These are phyloP conservation scores for Hycleus phaleratus DNA, from an alignment of 1,140 invertebrate genomes.

Conservation along the genomic window DNA sequence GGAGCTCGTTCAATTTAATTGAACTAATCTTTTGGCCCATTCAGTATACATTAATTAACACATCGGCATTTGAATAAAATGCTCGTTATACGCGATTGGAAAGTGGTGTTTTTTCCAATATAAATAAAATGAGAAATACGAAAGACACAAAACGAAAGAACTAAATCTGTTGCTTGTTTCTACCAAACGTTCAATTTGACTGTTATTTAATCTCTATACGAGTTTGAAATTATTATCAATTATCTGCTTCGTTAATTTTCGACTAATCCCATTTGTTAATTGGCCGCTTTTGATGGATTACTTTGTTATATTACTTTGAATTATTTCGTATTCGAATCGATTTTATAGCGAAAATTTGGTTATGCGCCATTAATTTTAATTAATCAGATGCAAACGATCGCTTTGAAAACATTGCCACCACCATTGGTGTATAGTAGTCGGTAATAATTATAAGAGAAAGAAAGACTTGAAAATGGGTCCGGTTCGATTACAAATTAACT, in stretches of 20 bases:
- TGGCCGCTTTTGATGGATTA: slow-evolving; percentile 15
- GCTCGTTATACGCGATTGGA: slow-evolving; percentile 32
- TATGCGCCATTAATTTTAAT: slow-evolving; percentile 3
- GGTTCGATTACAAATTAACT: too few species aligned
- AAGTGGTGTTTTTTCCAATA: slow-evolving; percentile 30
- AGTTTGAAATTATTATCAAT: neutral
- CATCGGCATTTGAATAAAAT: slow-evolving; percentile 37
- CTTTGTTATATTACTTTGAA: slow-evolving; percentile 5
- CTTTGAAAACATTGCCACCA: too few species aligned
- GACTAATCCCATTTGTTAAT: slow-evolving; percentile 31
- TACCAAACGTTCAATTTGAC: slow-evolving; percentile 6
- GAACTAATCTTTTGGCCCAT: slow-evolving; percentile 34
- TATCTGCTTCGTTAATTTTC: slow-evolving; percentile 20
- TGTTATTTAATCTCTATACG: slow-evolving; percentile 9
- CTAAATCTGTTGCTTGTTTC: slow-evolving; percentile 2
- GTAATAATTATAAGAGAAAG: too few species aligned
- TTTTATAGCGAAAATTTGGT: slow-evolving; percentile 11
- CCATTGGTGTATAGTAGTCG: too few species aligned
- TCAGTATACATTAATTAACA: slow-evolving; percentile 37
- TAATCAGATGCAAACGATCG: slow-evolving; percentile 11
- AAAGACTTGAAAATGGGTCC: too few species aligned
- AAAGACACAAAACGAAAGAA: too few species aligned
- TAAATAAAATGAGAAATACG: slow-evolving; percentile 16
- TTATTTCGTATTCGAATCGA: neutral
- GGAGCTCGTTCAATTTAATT: slow-evolving; percentile 35